A percentile compares a stretch with the other conserved stretches of the same genome.
Evolutionary conservation across 1,140 invertebrate genomes (phyloP).

Genomic region (Campodea augens): DNA sequence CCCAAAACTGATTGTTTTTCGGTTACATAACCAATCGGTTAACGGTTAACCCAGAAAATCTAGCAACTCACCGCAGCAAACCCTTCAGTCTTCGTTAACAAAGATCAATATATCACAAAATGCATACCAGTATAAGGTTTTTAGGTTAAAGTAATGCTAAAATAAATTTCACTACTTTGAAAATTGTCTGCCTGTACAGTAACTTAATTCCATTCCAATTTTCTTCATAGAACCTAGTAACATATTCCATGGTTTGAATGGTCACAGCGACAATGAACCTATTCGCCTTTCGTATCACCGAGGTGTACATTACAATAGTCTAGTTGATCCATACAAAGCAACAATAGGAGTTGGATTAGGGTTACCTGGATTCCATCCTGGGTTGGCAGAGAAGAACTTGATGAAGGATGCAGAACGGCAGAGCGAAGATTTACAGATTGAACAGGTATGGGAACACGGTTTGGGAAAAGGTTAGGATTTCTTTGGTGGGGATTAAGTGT

Average conservation of each 20-base stretch:
- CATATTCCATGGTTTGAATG: constrained; percentile 56
- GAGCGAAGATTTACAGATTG: constrained; percentile 70
- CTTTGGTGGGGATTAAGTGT: too few relatives aligned
- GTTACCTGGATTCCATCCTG: constrained; percentile 62
- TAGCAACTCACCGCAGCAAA: too few relatives aligned
- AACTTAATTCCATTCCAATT: constrained; percentile 7
- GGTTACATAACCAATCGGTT: too few relatives aligned
- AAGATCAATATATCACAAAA: too few relatives aligned
- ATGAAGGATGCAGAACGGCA: constrained; percentile 57
- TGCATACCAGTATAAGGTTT: too few relatives aligned
- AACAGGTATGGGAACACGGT: too few relatives aligned
- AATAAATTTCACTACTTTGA: too few relatives aligned
- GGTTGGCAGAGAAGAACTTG: constrained; percentile 50
- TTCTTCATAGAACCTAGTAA: constrained; percentile 62
- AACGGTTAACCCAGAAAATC: too few relatives aligned
- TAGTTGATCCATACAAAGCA: constrained; percentile 71
- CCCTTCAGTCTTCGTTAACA: too few relatives aligned
- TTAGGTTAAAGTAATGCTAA: too few relatives aligned
- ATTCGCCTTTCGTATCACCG: constrained; percentile 79
- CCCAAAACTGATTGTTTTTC: too few relatives aligned
- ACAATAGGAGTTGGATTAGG: constrained; percentile 72
- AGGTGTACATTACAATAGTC: constrained; percentile 76
- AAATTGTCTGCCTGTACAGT: neutral
- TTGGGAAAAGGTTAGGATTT: too few relatives aligned
- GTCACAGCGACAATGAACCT: constrained; percentile 57